phyloP scores from a whole-genome alignment of 2,113 vertebrate genomes.

The Montifringilla adamsi region DNA sequence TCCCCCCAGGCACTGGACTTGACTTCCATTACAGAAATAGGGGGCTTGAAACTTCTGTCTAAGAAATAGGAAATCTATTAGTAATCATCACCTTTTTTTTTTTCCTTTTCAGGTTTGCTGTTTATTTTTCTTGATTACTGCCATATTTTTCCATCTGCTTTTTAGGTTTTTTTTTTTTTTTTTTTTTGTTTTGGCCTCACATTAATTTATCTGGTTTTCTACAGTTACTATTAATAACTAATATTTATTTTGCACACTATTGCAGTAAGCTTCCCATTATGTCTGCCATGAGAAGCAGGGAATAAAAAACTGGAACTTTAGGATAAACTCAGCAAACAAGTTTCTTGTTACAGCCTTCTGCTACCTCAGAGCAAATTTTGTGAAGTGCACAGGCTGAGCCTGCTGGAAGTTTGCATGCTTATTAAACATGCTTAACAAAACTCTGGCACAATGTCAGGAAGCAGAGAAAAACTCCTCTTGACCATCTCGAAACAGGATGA shows the following conservation, averaged over 20 bases:
- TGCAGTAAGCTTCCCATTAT: neutral
- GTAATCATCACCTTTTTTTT: neutral
- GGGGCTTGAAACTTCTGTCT: neutral
- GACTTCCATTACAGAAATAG: neutral
- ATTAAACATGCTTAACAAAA: neutral
- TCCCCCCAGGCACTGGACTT: neutral
- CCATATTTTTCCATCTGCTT: neutral
- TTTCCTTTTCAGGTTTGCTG: neutral
- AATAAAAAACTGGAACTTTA: neutral
- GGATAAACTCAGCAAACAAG: neutral
- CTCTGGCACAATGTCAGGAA: neutral
- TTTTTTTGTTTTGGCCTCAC: neutral
- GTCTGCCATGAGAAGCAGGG: neutral
- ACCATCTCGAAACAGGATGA: neutral
- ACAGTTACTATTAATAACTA: neutral
- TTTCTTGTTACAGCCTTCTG: neutral
- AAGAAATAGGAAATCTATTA: neutral
- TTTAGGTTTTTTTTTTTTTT: neutral
- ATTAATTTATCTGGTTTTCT: neutral
- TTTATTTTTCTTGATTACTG: neutral
- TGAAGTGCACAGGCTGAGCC: neutral
- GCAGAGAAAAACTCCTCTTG: conserved; percentile 5
- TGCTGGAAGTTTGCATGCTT: neutral
- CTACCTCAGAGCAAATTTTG: neutral
- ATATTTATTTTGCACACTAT: neutral